These are phyloP conservation scores for Eremobia ochroleuca DNA, from an alignment of 2,888 invertebrate genomes.

Conservation along the genomic window DNA sequence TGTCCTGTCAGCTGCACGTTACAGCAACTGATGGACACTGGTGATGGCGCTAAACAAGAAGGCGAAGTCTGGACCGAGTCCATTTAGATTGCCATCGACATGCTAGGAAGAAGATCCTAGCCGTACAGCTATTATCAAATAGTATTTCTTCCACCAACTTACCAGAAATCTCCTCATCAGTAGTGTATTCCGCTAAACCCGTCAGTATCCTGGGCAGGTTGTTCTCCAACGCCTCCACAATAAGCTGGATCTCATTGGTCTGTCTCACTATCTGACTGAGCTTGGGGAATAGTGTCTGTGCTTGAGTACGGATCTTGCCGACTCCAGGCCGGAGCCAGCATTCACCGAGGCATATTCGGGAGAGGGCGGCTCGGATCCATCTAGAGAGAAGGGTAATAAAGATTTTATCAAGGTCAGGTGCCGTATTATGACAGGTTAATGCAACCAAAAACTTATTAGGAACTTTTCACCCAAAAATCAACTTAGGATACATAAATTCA, in stretches of 20 bases:
- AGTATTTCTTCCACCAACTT: background rate
- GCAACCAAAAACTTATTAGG: too few species aligned
- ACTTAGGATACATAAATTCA: too few species aligned
- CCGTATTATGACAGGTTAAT: too few species aligned
- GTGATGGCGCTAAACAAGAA: too few species aligned
- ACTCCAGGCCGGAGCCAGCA: slow-evolving; percentile 88
- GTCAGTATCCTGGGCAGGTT: slow-evolving; percentile 85
- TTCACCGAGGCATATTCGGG: slow-evolving; percentile 86
- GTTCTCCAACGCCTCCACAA: slow-evolving; percentile 85
- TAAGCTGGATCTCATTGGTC: slow-evolving; percentile 81
- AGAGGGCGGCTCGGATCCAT: slow-evolving; percentile 88
- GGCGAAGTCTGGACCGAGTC: too few species aligned
- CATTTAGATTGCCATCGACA: too few species aligned
- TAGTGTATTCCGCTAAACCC: slow-evolving; percentile 86
- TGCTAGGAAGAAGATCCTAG: too few species aligned
- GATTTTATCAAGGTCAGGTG: background rate
- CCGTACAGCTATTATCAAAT: background rate
- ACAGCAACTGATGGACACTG: too few species aligned
- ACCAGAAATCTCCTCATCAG: slow-evolving; percentile 88
- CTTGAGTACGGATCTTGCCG: slow-evolving; percentile 87
- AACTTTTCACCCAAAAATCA: too few species aligned
- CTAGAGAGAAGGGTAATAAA: slow-evolving; percentile 66
- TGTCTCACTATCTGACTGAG: slow-evolving; percentile 84
- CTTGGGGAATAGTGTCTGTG: slow-evolving; percentile 86
- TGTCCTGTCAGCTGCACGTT: too few species aligned